phyloP scores from a whole-genome alignment of 1,140 invertebrate genomes.

The Penaeus indicus region DNA sequence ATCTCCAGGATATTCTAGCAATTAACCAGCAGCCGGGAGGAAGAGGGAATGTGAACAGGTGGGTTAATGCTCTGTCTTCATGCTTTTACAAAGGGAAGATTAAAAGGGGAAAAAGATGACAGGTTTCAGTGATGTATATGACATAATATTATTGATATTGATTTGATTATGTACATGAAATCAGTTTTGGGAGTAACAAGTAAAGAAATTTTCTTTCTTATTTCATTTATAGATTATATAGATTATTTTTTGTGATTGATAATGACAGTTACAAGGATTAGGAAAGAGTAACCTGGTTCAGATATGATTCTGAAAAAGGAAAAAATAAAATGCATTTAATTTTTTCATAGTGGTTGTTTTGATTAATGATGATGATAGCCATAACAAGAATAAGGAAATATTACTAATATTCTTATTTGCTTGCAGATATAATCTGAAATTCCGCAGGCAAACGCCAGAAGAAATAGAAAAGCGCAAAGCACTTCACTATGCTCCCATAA shows the following conservation, averaged over 20 bases:
- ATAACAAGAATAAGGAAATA: neutral
- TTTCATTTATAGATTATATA: too few species aligned
- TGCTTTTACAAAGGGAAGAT: neutral
- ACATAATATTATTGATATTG: too few species aligned
- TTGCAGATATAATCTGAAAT: constrained; percentile 71
- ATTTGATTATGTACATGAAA: too few species aligned
- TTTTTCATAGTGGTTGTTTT: neutral
- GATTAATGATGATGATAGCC: neutral
- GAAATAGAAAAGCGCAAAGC: constrained; percentile 75
- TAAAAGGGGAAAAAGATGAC: too few species aligned
- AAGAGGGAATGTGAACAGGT: constrained; percentile 36
- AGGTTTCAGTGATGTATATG: too few species aligned
- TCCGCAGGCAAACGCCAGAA: constrained; percentile 77
- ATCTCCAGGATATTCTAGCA: constrained; percentile 5
- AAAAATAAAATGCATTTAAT: too few species aligned
- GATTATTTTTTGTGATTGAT: too few species aligned
- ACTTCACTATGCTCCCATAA: constrained; percentile 73
- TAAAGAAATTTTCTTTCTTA: too few species aligned
- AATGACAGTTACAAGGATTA: too few species aligned
- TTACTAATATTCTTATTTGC: neutral
- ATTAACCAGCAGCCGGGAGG: constrained; percentile 32
- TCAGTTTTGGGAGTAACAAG: too few species aligned
- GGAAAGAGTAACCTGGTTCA: too few species aligned
- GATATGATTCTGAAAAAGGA: too few species aligned
- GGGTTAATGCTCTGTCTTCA: neutral